Evolutionary conservation across 2,113 vertebrate species (phyloP), one percentile per base, ranked within the genome.

Genomic region (Cathartes aura): DNA sequence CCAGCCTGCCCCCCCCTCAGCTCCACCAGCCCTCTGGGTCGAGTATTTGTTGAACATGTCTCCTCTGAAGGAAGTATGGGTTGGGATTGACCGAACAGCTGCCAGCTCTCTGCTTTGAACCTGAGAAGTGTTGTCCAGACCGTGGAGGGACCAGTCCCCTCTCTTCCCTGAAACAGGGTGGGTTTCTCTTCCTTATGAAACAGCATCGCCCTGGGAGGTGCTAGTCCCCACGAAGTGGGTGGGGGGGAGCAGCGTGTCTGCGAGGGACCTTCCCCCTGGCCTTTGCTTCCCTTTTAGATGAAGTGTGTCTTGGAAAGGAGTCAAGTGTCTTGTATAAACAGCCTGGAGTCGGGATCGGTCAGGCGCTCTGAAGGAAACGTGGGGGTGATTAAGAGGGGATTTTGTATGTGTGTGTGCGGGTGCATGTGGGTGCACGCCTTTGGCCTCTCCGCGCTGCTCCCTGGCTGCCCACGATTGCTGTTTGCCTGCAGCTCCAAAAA

Each of bases 301-400:
- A 72, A 71, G n/a, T 9, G 48, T 19, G 4, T 68, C 73, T 92
- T 96, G 90, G 83, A 91, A 92, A 50, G 63, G n/a, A 91, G 24
- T 66, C 50, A 86, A 84, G 43, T 16, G 42, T 17, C 29, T 85
- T 83, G 29, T 90, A 10, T 93, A 93, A 97, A 95, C 85, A 96
- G 68, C 83, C 60, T 7, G 29, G 62, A 90, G 90, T 7, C 60
- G 4, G 71, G 80, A 92, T 27, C 18, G 6, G 48, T 75, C 50
- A 16, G 19, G 55, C 7, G 10, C 60, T 92, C 24, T 1, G 16
- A 23, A 73, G 83, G 93, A 60, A 87, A 50, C 1, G 0, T 32
- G 12, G 47, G 62, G 64, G 53, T 74, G 75, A 89, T 71, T 23
- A 34, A 32, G 16, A 47, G 3, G 18, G 70, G 26, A 23, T 53